Conservation (phyloP, 2,888 invertebrate genomes). For the Drosophila birchii region DNA sequence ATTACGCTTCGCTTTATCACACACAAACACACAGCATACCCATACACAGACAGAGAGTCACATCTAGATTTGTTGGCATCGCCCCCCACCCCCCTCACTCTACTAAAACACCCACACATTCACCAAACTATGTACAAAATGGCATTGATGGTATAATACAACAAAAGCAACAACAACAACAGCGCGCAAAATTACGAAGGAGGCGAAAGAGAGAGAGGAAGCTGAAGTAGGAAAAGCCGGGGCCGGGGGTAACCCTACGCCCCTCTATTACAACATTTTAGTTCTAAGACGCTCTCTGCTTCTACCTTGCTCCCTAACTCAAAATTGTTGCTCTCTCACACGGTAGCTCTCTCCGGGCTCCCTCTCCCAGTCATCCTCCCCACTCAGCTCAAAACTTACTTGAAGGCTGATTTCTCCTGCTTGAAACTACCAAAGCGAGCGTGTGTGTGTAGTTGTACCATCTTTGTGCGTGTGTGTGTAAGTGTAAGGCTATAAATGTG, state of each 20-base stretch:
- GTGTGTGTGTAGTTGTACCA: constrained; percentile 42
- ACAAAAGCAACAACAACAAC: constrained; percentile 34
- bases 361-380: constrained; percentile 39
- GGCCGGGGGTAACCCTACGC: constrained; percentile 27
- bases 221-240: constrained; percentile 13
- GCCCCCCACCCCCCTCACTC: constrained; percentile 12
- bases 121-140: constrained; percentile 72
- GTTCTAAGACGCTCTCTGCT: constrained; percentile 58
- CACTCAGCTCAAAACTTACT: constrained; percentile 60
- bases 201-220: constrained; percentile 27
- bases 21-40: constrained; percentile 38
- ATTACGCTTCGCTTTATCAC: constrained; percentile 79
- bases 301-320: constrained; percentile 52
- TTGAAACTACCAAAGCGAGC: constrained; percentile 63
- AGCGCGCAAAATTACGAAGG: constrained; percentile 26
- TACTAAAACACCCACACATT: constrained; percentile 27
- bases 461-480: constrained; percentile 3
- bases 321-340: constrained; percentile 61
- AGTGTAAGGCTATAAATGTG: constrained; percentile 27
- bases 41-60: constrained; percentile 27
- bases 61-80: constrained; percentile 52
- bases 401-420: constrained; percentile 50
- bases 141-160: constrained; percentile 81
- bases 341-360: constrained; percentile 37
- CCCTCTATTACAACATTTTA: constrained; percentile 79